phyloP scores from a whole-genome alignment of 2,113 vertebrate genomes.

The Cathartes aura region DNA sequence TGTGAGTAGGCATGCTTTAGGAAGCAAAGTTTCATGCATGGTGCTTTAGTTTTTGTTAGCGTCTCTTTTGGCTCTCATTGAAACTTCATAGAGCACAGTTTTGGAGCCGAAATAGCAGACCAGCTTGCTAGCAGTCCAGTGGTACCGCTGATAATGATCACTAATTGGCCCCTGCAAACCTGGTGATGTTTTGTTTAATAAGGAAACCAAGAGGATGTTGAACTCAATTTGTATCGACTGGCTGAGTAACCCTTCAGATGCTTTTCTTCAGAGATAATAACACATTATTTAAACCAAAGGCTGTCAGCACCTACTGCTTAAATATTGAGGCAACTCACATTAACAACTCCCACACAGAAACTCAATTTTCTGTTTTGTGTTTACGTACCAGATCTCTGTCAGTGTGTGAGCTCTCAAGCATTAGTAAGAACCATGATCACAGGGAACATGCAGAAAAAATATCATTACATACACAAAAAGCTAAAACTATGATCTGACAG shows the following conservation, averaged over 20 bases:
- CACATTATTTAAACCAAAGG: neutral
- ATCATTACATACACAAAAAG: neutral
- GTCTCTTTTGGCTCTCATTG: neutral
- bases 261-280: neutral
- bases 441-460: neutral
- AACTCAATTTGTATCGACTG: neutral
- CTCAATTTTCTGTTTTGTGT: neutral
- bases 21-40: neutral
- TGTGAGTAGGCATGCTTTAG: too few species aligned
- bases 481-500: neutral
- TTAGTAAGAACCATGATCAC: neutral
- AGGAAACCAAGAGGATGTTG: neutral
- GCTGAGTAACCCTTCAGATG: neutral
- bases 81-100: neutral
- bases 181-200: neutral
- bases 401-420: neutral
- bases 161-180: neutral
- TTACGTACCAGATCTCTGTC: neutral
- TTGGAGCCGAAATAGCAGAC: neutral
- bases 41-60: neutral
- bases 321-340: neutral
- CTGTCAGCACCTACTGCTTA: neutral
- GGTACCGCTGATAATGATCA: neutral
- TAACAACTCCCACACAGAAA: neutral
- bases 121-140: neutral